These are phyloP conservation scores for Pycnomerus fuliginosus DNA, from an alignment of 2,888 invertebrate species.

Conservation along the genomic window DNA sequence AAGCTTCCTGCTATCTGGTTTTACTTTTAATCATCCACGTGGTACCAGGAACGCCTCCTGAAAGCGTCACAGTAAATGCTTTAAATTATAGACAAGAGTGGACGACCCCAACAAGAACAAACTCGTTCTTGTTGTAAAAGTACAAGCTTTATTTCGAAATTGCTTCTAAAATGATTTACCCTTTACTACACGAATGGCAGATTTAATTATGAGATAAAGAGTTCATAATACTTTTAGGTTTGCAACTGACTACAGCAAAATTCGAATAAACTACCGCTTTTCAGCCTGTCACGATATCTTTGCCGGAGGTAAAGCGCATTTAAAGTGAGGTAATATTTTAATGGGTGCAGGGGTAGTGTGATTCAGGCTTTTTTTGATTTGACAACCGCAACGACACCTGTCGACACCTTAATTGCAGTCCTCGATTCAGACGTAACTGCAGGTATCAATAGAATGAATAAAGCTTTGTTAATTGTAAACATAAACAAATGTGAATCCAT, in stretches of 20 bases:
- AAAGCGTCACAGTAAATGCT: not conserved
- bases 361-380: too few relatives aligned
- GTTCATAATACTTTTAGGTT: constrained; percentile 37
- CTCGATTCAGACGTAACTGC: too few relatives aligned
- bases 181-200: constrained; percentile 35
- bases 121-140: constrained; percentile 15
- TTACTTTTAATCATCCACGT: constrained; percentile 23
- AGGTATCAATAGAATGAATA: too few relatives aligned
- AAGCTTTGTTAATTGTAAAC: too few relatives aligned
- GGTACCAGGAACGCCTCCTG: too few relatives aligned
- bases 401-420: too few relatives aligned
- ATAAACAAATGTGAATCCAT: too few relatives aligned
- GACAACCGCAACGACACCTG: too few relatives aligned
- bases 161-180: too few relatives aligned
- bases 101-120: not conserved
- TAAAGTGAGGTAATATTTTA: too few relatives aligned
- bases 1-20: constrained; percentile 9
- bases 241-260: constrained; percentile 29
- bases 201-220: constrained; percentile 44
- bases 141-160: constrained; percentile 12
- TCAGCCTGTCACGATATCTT: constrained; percentile 2
- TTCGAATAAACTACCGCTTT: constrained; percentile 33
- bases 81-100: not conserved
- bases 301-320: too few relatives aligned
- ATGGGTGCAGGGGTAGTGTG: too few relatives aligned